Conservation (phyloP, 2,888 invertebrate species). For the Phragmatobia fuliginosa region DNA sequence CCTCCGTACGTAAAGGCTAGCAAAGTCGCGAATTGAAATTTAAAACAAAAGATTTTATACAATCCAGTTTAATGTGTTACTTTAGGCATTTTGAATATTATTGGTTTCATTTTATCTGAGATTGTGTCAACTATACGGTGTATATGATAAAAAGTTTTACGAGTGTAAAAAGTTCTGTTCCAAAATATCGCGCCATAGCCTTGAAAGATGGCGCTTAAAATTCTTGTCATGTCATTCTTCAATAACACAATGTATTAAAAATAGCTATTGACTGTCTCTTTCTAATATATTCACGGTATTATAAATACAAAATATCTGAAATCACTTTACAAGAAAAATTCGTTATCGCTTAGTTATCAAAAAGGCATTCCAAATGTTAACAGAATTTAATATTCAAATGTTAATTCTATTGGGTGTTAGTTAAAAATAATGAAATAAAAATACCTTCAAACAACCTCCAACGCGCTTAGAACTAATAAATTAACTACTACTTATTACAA, state of each 20-base stretch:
- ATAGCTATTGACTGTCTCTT: neutral
- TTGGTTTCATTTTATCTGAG: neutral
- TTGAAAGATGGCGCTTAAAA: neutral
- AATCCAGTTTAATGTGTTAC: neutral
- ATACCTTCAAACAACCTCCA: neutral
- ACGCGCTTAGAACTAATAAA: neutral
- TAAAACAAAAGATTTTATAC: neutral
- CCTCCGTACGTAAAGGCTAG: too few relatives aligned
- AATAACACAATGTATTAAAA: neutral
- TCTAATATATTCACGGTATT: neutral
- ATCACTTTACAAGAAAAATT: neutral
- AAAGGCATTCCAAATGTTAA: neutral
- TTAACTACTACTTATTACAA: neutral
- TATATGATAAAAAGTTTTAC: neutral
- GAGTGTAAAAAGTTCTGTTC: neutral
- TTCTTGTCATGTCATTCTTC: conserved; percentile 5
- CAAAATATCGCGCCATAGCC: neutral
- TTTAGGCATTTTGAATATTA: neutral
- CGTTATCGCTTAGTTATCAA: neutral
- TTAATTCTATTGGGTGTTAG: neutral
- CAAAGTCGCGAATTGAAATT: neutral
- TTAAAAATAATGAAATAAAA: neutral
- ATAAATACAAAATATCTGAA: neutral
- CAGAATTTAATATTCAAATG: neutral
- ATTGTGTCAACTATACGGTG: neutral